Evolutionary conservation across 1,140 invertebrate species (phyloP).

Genomic region (Drosophila insularis): DNA sequence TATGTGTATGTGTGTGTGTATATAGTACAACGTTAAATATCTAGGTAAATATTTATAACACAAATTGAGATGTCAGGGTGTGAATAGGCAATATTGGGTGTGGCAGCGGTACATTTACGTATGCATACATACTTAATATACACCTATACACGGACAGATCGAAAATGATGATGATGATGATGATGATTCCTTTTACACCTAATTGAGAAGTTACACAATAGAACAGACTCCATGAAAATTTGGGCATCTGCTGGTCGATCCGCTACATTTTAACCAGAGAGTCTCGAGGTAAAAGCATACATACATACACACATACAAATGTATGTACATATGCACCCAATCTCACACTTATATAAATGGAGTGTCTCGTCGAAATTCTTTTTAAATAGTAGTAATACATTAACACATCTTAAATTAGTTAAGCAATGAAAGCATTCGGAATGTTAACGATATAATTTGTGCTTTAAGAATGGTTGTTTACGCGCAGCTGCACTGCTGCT

Average conservation of each 20-base stretch:
- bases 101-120: constrained; percentile 9
- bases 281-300: background rate
- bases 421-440: constrained; percentile 36
- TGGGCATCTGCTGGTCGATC: constrained; percentile 19
- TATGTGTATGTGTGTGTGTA: background rate
- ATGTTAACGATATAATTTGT: constrained; percentile 41
- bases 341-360: constrained; percentile 32
- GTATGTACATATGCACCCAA: constrained; percentile 10
- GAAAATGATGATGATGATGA: background rate
- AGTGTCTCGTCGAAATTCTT: constrained; percentile 24
- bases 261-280: constrained; percentile 17
- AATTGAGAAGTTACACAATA: constrained; percentile 36
- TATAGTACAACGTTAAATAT: constrained; percentile 10
- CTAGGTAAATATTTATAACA: constrained; percentile 18
- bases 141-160: background rate
- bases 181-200: constrained; percentile 31
- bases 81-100: constrained; percentile 22
- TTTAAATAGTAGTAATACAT: constrained; percentile 40
- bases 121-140: constrained; percentile 4
- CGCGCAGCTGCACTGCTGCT: constrained; percentile 13
- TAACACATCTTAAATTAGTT: constrained; percentile 44
- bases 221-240: constrained; percentile 17
- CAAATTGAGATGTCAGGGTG: constrained; percentile 25
- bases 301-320: background rate
- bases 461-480: constrained; percentile 25